Evolutionary conservation across 23 tunicate species (phyloP), one percentile per base, ranked within the genome.

Genomic region (Ascidia mentula): DNA sequence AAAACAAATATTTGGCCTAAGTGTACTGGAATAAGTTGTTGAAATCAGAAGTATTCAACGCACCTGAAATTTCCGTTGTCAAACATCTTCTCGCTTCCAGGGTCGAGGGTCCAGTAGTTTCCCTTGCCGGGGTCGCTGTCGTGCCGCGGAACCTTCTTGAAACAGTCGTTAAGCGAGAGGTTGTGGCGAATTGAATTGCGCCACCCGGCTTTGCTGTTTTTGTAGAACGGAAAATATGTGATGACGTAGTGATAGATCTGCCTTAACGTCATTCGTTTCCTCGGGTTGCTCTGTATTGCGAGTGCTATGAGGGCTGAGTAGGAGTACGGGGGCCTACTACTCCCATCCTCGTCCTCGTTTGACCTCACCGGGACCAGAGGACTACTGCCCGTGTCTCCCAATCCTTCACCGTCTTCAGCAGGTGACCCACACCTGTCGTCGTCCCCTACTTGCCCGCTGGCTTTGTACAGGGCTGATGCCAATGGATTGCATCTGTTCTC

Each of bases 91-190:
- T 88, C 98, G 33, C 98, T 93, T 37, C 86, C 95, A 18, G 98
- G 98, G 61, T 93, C 98, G 3, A 93, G 69, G 40, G 87, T 93
- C 98, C 98, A 93, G 71, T 93, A 93, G 79, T 85, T 93, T 53
- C 98, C 98, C 59, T 93, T 93, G 31, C 98, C 98, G 20, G 98
- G 98, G 33, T 93, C 98, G 72, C 88, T 90, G 65, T 93, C 98
- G 73, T 80, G 84, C 31, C 98, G 77, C 8, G 98, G 98, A 69
- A 93, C 98, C 72, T 85, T 88, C 34, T 90, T 91, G 84, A 93
- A 93, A 72, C 98, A 93, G 39, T 93, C 98, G 59, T 93, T 93
- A 33, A 93, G 84, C 1, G 93, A 88, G 22, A 93, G 79, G 73
- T 93, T 93, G 77, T 93, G 98, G 3, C 98, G 87, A 37, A 93